These are phyloP conservation scores for Anarsia innoxiella DNA, from an alignment of 2,888 invertebrate species.

Conservation along the genomic window DNA sequence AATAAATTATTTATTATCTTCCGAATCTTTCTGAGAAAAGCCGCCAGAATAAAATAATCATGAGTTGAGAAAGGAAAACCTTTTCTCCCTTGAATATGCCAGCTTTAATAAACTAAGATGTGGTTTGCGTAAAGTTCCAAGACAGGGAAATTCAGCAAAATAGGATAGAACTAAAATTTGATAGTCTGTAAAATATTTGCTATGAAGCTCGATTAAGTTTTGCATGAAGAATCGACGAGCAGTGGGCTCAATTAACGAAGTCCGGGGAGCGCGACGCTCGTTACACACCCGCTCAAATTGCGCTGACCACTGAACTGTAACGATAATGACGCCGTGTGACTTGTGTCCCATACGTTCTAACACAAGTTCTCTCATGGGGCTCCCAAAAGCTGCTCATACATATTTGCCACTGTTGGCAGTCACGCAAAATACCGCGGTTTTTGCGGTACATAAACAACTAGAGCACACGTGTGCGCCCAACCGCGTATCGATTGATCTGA, in stretches of 20 bases:
- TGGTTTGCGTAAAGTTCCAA: conserved; percentile 2
- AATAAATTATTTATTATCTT: conserved; percentile 7
- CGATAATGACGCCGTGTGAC: conserved; percentile 59
- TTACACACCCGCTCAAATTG: conserved; percentile 58
- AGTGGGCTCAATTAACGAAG: conserved; percentile 51
- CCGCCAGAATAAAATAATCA: conserved; percentile 9
- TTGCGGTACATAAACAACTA: conserved; percentile 70
- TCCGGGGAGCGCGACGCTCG: conserved; percentile 53
- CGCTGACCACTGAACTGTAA: conserved; percentile 57
- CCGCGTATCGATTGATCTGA: conserved; percentile 67
- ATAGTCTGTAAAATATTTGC: conserved; percentile 1
- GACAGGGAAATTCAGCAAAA: conserved; percentile 1
- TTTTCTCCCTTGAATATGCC: conserved; percentile 10
- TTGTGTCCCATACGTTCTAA: conserved; percentile 51
- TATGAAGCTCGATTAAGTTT: conserved; percentile 22
- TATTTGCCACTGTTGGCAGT: conserved; percentile 55
- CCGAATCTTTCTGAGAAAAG: conserved; percentile 3
- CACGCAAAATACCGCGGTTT: conserved; percentile 64
- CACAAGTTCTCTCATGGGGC: conserved; percentile 62
- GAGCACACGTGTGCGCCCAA: conserved; percentile 56
- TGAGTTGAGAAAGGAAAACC: conserved; percentile 10
- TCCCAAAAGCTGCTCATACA: conserved; percentile 58
- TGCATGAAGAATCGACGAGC: conserved; percentile 42
- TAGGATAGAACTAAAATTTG: too few species aligned
- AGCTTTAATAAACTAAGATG: conserved; percentile 7